These are phyloP conservation scores for Synaphobranchus kaupii DNA, from an alignment of 2,797 vertebrate species.

Conservation along the genomic window DNA sequence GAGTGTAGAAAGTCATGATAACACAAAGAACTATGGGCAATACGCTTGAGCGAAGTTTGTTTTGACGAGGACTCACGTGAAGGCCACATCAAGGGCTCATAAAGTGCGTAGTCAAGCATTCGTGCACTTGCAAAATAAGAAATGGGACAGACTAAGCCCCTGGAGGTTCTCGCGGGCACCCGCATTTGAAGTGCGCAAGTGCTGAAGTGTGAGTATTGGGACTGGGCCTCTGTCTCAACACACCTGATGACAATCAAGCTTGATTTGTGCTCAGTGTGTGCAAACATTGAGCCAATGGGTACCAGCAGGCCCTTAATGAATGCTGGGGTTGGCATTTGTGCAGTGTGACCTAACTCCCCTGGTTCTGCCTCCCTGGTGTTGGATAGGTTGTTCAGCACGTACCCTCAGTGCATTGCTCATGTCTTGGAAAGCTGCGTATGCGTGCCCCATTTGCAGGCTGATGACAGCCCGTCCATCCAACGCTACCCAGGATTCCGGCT, in stretches of 20 bases:
- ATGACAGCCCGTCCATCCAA: conserved; percentile 74
- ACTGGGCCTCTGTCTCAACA: too few species aligned
- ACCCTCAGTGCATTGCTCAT: conserved; percentile 76
- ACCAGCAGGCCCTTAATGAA: neutral
- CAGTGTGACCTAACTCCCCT: neutral
- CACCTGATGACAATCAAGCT: neutral
- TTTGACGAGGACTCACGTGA: too few species aligned
- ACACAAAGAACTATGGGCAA: too few species aligned
- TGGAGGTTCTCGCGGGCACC: too few species aligned
- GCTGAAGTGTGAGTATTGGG: too few species aligned
- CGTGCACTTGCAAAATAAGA: too few species aligned
- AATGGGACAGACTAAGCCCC: too few species aligned
- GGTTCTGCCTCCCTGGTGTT: neutral
- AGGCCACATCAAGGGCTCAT: too few species aligned
- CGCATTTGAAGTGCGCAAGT: too few species aligned
- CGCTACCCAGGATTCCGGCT: conserved; percentile 62
- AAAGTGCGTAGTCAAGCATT: too few species aligned
- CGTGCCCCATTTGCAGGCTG: conserved; percentile 74
- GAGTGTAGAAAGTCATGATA: too few species aligned
- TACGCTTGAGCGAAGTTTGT: too few species aligned
- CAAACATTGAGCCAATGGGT: neutral
- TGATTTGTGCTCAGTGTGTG: neutral
- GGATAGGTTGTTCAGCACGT: conserved; percentile 26
- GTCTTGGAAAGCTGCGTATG: conserved; percentile 75
- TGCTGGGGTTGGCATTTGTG: neutral